Evolutionary conservation across 2,888 invertebrate genomes (phyloP), one percentile per base, ranked within the genome.

Genomic region (Clunio marinus): DNA sequence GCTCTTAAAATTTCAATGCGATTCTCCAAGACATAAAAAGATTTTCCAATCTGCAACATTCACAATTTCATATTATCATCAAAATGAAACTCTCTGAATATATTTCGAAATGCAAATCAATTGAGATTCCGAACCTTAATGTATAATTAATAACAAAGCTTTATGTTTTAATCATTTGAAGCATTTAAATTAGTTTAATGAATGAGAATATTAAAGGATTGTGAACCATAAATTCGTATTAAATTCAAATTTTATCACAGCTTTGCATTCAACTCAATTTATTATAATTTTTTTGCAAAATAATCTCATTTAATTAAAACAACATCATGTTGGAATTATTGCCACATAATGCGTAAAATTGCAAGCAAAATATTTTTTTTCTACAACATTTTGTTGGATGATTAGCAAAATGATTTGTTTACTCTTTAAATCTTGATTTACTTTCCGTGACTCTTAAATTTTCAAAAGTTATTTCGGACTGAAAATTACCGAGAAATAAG

Each of bases 121-220:
- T 17, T 51, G 51, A 17, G 51, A 51, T 15, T 51, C 22, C 51
- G 10, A 51, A n/a, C 20, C 20, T n/a, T 17, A 8, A 20, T 51
- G 51, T 17, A 27, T 20, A 45, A 63, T 63, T 45, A n/a, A n/a
- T 45, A 27, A 13, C 41, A 28, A 63, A 63, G 63, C 63, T 63
- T 63, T 46, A 63, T 63, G 63, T 27, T 63, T 45, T 15, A 63
- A 37, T 45, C 46, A 63, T 63, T 63, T 27, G 27, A 22, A 45
- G 63, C 63, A 63, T 63, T 63, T 63, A 63, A 63, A 63, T 63
- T 37, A 63, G 63, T 63, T 63, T 45, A 15, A 46, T 22, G 17
- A 20, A 25, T 62, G 22, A n/a, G 37, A 41, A 25, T 37, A 27
- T 27, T 17, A 63, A 63, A 63, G 63, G 63, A 46, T 63, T 63